Percentiles rank a stretch among this genome's conserved stretches.
These are phyloP conservation scores for Phaedon cochleariae DNA, from an alignment of 2,888 invertebrate species.

Conservation along the genomic window DNA sequence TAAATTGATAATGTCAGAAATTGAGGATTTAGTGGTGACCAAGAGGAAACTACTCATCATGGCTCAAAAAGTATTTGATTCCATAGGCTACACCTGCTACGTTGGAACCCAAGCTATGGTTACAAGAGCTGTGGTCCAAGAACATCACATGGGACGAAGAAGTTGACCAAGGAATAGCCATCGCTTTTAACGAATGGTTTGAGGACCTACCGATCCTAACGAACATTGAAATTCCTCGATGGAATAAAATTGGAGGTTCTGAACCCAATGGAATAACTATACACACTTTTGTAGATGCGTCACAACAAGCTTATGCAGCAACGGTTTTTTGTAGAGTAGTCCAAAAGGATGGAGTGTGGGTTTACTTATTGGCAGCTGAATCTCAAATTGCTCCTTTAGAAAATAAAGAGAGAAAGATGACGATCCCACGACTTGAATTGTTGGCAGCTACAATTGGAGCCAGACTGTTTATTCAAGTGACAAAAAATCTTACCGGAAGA, in stretches of 20 bases:
- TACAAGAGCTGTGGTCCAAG: slow-evolving; percentile 28
- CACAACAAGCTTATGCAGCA: slow-evolving; percentile 12
- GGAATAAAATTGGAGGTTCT: slow-evolving; percentile 13
- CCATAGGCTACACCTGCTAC: slow-evolving; percentile 32
- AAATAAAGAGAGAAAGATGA: slow-evolving; percentile 16
- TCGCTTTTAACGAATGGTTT: background rate
- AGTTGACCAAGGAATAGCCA: slow-evolving; percentile 8
- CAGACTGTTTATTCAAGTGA: slow-evolving; percentile 35
- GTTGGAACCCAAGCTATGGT: slow-evolving; percentile 31
- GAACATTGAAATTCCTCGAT: slow-evolving; percentile 15
- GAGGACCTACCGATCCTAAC: slow-evolving; percentile 2
- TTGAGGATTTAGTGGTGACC: slow-evolving; percentile 15
- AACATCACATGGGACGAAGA: slow-evolving; percentile 12
- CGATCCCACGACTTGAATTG: slow-evolving; percentile 34
- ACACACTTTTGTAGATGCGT: slow-evolving; percentile 11
- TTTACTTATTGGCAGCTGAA: slow-evolving; percentile 28
- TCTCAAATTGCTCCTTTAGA: slow-evolving; percentile 23
- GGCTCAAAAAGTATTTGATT: slow-evolving; percentile 33
- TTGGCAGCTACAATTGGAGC: slow-evolving; percentile 27
- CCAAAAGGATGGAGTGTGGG: background rate
- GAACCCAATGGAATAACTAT: slow-evolving; percentile 6
- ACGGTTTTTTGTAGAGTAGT: slow-evolving; percentile 5
- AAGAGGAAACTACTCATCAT: slow-evolving; percentile 23
- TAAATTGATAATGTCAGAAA: background rate
- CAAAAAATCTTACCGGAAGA: slow-evolving; percentile 20